phyloP scores from a whole-genome alignment of 2,888 invertebrate species.

The Drosophila fungiperda region DNA sequence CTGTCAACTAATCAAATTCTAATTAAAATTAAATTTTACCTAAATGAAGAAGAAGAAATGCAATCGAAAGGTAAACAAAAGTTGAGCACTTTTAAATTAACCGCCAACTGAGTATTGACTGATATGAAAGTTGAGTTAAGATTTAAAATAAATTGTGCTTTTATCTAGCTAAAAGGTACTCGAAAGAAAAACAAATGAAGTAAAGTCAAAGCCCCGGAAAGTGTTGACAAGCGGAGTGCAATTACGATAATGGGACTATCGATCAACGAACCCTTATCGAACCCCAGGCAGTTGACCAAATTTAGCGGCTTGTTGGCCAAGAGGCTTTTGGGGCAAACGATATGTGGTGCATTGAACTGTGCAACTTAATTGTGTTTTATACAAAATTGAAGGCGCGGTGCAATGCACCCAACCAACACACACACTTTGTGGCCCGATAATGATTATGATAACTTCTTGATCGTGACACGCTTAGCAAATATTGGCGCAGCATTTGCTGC shows the following conservation, averaged over 20 bases:
- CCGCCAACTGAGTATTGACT: neutral
- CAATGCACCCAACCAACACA: constrained; percentile 36
- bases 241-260: constrained; percentile 30
- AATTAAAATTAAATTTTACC: too few species aligned
- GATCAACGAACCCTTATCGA: constrained; percentile 48
- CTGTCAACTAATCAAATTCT: too few species aligned
- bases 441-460: constrained; percentile 44
- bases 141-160: constrained; percentile 37
- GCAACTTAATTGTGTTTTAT: constrained; percentile 13
- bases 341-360: constrained; percentile 42
- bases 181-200: neutral
- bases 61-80: neutral
- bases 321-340: neutral
- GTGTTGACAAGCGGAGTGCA: constrained; percentile 27
- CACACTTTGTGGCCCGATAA: constrained; percentile 27
- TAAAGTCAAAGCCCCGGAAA: constrained; percentile 17
- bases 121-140: neutral
- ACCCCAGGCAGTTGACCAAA: constrained; percentile 31
- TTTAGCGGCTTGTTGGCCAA: constrained; percentile 39
- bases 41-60: neutral
- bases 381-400: constrained; percentile 30
- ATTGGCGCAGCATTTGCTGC: constrained; percentile 1
- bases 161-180: constrained; percentile 16
- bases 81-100: neutral
- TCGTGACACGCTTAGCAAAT: constrained; percentile 54